Evolutionary conservation across 2,888 invertebrate species (phyloP).

Genomic region (Hyppa rectilinea): DNA sequence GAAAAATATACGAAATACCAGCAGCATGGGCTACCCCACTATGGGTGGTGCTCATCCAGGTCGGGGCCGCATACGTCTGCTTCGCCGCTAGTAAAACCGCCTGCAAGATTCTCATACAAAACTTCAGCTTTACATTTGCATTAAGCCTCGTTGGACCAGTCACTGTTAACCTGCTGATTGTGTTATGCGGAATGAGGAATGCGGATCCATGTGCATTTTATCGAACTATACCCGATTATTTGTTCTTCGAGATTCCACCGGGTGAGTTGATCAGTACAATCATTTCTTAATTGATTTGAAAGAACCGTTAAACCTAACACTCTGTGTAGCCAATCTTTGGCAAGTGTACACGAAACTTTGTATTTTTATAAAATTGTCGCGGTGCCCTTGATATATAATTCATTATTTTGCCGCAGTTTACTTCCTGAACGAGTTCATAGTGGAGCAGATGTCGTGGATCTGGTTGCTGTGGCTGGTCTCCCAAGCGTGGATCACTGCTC

Average conservation of each 20-base stretch:
- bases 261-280: constrained; percentile 70
- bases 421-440: constrained; percentile 89
- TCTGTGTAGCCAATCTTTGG: background rate
- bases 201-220: constrained; percentile 93
- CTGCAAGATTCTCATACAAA: constrained; percentile 97
- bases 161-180: constrained; percentile 92
- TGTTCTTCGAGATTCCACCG: constrained; percentile 96
- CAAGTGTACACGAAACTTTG: background rate
- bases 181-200: constrained; percentile 92
- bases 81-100: constrained; percentile 94
- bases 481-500: constrained; percentile 96
- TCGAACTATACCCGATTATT: constrained; percentile 93
- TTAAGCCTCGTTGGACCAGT: constrained; percentile 94
- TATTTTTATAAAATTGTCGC: background rate
- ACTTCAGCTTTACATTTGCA: constrained; percentile 96
- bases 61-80: constrained; percentile 92
- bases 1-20: constrained; percentile 75
- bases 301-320: background rate
- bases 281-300: constrained; percentile 2
- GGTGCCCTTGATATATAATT: background rate
- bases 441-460: constrained; percentile 93
- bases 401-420: constrained; percentile 77
- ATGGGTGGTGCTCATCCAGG: constrained; percentile 92
- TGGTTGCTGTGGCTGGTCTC: constrained; percentile 96
- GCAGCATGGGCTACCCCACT: constrained; percentile 85